Percentiles rank a stretch among this genome's conserved stretches.
phyloP scores from a whole-genome alignment of 2,113 vertebrate species.

The Calidris pugnax region DNA sequence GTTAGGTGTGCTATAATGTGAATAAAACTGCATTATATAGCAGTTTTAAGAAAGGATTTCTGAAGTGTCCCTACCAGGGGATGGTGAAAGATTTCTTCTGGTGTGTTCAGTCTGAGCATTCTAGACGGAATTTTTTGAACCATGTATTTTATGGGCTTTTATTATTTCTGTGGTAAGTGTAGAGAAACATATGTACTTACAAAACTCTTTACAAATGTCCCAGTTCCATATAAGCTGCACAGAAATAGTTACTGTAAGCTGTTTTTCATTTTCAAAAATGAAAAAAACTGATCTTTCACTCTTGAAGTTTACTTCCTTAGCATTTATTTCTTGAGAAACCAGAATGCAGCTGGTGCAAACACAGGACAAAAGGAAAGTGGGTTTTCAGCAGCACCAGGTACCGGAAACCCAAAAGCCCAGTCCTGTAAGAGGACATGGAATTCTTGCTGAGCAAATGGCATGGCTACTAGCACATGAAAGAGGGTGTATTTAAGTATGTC shows the following conservation, averaged over 20 bases:
- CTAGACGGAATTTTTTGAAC: neutral
- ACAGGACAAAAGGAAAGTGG: neutral
- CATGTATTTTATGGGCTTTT: neutral
- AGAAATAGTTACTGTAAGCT: neutral
- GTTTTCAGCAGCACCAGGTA: neutral
- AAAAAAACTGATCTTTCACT: neutral
- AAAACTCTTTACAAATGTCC: neutral
- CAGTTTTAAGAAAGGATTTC: constrained; percentile 10
- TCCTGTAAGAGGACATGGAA: neutral
- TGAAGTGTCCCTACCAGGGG: neutral
- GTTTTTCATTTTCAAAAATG: neutral
- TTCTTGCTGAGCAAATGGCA: neutral
- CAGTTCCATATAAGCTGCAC: neutral
- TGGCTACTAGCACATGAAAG: neutral
- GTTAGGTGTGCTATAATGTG: neutral
- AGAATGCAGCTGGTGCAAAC: neutral
- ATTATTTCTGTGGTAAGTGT: neutral
- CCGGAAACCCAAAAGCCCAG: neutral
- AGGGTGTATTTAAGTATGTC: neutral
- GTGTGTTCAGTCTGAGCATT: neutral
- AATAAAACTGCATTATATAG: neutral
- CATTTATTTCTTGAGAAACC: neutral
- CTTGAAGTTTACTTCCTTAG: neutral
- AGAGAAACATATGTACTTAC: neutral
- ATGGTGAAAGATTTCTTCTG: constrained; percentile 9